Conservation (phyloP, 2,113 vertebrate genomes). For the Oncorhynchus gorbuscha region DNA sequence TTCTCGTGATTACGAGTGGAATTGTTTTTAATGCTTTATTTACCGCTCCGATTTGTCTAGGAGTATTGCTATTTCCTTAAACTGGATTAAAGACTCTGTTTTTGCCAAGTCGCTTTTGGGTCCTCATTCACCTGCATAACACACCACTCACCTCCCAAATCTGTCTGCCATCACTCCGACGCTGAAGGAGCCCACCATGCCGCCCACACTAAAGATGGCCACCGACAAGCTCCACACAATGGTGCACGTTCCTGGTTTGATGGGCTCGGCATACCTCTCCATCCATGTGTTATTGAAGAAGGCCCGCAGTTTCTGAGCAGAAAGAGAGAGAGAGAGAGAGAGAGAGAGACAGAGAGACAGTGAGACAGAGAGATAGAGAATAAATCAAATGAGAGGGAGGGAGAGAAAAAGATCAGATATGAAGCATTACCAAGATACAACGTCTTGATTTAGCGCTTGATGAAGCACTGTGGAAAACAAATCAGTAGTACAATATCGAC, state of each 20-base stretch:
- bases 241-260: conserved; percentile 68
- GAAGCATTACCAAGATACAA: not conserved
- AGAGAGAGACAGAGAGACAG: not conserved
- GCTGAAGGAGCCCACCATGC: conserved; percentile 94
- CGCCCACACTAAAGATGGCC: conserved; percentile 91
- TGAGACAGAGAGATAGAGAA: not conserved
- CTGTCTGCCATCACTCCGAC: conserved; percentile 88
- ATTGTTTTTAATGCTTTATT: too few species aligned
- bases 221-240: conserved; percentile 89
- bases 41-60: too few species aligned
- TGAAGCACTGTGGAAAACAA: not conserved
- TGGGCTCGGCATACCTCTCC: conserved; percentile 50
- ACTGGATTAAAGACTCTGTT: too few species aligned
- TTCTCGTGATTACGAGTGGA: too few species aligned
- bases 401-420: not conserved
- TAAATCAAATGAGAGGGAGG: not conserved
- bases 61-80: too few species aligned
- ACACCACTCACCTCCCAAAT: conserved; percentile 84
- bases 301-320: conserved; percentile 77
- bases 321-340: not conserved
- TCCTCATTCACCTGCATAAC: too few species aligned
- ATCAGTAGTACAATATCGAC: not conserved
- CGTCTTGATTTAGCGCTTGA: too few species aligned
- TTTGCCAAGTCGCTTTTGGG: too few species aligned
- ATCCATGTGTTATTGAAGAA: conserved; percentile 86